These are phyloP conservation scores for Hydrolagus colliei DNA, from an alignment of 2,797 vertebrate genomes.

Conservation along the genomic window DNA sequence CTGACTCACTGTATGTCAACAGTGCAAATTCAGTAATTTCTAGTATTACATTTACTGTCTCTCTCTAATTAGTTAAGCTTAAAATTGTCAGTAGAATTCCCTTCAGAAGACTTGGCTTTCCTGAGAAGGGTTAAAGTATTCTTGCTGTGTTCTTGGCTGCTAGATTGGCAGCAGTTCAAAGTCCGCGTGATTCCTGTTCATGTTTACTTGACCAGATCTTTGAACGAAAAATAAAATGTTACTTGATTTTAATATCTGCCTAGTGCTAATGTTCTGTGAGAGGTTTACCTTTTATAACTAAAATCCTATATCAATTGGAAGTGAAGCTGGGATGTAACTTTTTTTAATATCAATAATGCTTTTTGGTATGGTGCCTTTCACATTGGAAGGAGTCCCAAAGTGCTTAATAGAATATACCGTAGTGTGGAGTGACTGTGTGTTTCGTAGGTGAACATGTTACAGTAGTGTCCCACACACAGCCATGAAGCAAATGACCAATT, in stretches of 20 bases:
- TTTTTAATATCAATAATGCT: neutral
- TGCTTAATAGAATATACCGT: no score
- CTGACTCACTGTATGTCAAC: no score
- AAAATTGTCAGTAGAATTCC: neutral
- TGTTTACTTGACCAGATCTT: neutral
- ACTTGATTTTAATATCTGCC: neutral
- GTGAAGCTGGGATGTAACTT: neutral
- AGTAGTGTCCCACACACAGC: no score
- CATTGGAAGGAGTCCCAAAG: no score
- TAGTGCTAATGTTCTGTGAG: neutral
- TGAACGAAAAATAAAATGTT: conserved; percentile 1
- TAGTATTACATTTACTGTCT: no score
- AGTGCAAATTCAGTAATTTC: no score
- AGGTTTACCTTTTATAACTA: neutral
- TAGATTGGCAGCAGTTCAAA: conserved; percentile 16
- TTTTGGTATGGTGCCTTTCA: neutral
- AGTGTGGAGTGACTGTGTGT: no score
- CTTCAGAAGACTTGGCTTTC: neutral
- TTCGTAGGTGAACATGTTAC: no score
- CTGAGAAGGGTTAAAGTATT: neutral
- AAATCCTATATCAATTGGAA: neutral
- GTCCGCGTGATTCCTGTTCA: neutral
- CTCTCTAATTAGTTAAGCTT: no score
- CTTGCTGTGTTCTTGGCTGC: neutral
- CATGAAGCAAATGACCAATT: no score